These are phyloP conservation scores for Synanceia verrucosa DNA, from an alignment of 2,797 vertebrate genomes.

Conservation along the genomic window DNA sequence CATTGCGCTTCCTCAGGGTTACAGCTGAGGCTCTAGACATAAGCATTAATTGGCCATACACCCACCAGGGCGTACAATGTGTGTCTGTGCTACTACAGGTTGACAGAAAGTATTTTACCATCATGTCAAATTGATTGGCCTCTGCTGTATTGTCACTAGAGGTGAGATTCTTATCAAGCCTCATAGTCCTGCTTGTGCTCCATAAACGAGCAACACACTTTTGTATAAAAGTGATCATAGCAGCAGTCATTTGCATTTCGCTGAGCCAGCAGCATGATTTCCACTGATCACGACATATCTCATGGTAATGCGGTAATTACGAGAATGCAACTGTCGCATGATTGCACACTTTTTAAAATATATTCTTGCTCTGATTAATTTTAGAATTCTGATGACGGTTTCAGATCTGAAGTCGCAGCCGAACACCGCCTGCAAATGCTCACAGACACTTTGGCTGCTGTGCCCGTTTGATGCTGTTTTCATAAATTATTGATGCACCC, in stretches of 20 bases:
- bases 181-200: conserved; percentile 4
- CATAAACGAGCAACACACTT: conserved; percentile 3
- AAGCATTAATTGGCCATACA: background rate
- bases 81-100: background rate
- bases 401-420: conserved; percentile 26
- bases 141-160: background rate
- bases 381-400: conserved; percentile 14
- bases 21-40: conserved; percentile 1
- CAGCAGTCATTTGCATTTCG: conserved; percentile 25
- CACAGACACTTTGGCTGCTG: conserved; percentile 39
- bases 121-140: conserved; percentile 21
- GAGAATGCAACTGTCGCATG: conserved; percentile 1
- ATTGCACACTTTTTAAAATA: conserved; percentile 24
- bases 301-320: conserved; percentile 4
- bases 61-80: background rate
- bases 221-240: conserved; percentile 37
- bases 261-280: conserved; percentile 20
- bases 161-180: conserved; percentile 4
- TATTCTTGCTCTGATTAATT: conserved; percentile 20
- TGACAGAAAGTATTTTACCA: background rate
- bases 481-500: conserved; percentile 76
- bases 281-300: conserved; percentile 1
- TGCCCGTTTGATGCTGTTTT: conserved; percentile 67
- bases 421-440: conserved; percentile 25
- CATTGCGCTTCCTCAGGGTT: conserved; percentile 3